Percentiles rank a stretch among this genome's conserved stretches.
These are phyloP conservation scores for Sciaenops ocellatus DNA, from an alignment of 2,797 vertebrate genomes.

Conservation along the genomic window DNA sequence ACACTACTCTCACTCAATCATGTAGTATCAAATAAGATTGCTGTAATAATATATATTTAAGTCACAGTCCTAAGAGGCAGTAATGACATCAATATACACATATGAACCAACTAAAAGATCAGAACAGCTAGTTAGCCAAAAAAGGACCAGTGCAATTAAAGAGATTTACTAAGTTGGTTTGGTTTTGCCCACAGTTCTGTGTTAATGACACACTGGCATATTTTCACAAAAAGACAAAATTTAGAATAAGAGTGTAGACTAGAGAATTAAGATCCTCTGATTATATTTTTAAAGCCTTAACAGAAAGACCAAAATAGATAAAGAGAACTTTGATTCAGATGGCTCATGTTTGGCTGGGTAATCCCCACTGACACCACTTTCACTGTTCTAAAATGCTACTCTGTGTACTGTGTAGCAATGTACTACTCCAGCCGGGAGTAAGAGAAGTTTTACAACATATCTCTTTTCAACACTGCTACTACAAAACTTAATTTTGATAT, in stretches of 20 bases:
- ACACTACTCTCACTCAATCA: conserved; percentile 20
- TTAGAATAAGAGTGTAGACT: conserved; percentile 50
- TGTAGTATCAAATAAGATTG: conserved; percentile 25
- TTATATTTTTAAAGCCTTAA: conserved; percentile 62
- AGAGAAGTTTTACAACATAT: conserved; percentile 24
- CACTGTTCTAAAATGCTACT: conserved; percentile 30
- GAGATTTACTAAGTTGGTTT: conserved; percentile 71
- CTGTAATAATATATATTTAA: conserved; percentile 51
- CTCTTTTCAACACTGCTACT: not conserved
- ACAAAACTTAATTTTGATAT: conserved; percentile 16
- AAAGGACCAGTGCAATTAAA: conserved; percentile 67
- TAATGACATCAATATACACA: conserved; percentile 52
- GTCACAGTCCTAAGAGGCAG: conserved; percentile 33
- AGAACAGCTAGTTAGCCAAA: conserved; percentile 49
- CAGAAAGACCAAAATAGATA: conserved; percentile 56
- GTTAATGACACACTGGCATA: conserved; percentile 71
- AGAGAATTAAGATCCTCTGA: conserved; percentile 50
- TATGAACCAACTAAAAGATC: conserved; percentile 56
- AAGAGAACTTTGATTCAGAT: conserved; percentile 47
- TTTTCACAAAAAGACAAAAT: conserved; percentile 65
- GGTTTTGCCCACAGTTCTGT: conserved; percentile 64
- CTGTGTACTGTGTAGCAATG: conserved; percentile 5
- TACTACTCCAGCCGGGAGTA: conserved; percentile 9
- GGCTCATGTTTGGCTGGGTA: conserved; percentile 50
- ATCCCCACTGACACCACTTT: conserved; percentile 46